These are phyloP conservation scores for Cariama cristata DNA, from an alignment of 2,113 vertebrate species.

Conservation along the genomic window DNA sequence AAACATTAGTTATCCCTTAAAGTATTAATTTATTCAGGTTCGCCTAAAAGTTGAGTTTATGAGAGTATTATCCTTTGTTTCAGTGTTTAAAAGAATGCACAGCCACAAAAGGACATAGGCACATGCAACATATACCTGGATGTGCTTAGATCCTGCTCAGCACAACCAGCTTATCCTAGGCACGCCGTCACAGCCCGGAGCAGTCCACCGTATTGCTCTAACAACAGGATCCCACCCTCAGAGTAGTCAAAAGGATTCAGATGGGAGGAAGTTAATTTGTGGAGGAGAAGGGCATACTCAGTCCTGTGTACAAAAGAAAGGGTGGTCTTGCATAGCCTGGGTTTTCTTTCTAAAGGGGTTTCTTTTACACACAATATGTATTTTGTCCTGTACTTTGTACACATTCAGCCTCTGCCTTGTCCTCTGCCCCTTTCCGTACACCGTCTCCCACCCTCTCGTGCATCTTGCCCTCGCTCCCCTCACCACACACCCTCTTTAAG, in stretches of 20 bases:
- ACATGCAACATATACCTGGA: not conserved
- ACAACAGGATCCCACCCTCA: not conserved
- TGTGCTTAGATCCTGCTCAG: not conserved
- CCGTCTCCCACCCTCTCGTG: accelerated
- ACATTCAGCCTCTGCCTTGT: not conserved
- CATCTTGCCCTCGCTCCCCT: not conserved
- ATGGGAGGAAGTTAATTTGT: not conserved
- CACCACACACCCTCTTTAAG: not conserved
- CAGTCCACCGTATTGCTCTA: not conserved
- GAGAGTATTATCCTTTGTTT: not conserved
- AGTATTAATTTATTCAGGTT: not conserved
- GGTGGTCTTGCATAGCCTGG: not conserved
- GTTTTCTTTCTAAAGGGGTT: not conserved
- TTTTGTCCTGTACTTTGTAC: not conserved
- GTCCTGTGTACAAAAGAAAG: not conserved
- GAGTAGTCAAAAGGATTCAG: not conserved
- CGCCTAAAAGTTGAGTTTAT: not conserved
- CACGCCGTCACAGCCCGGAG: not conserved
- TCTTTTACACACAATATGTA: not conserved
- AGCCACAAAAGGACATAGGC: not conserved
- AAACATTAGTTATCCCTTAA: not conserved
- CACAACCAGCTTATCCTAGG: not conserved
- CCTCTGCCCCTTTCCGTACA: not conserved
- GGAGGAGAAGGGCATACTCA: not conserved
- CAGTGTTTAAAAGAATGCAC: not conserved